Evolutionary conservation across 1,140 invertebrate species (phyloP).

Genomic region (Zaprionus ornatus): DNA sequence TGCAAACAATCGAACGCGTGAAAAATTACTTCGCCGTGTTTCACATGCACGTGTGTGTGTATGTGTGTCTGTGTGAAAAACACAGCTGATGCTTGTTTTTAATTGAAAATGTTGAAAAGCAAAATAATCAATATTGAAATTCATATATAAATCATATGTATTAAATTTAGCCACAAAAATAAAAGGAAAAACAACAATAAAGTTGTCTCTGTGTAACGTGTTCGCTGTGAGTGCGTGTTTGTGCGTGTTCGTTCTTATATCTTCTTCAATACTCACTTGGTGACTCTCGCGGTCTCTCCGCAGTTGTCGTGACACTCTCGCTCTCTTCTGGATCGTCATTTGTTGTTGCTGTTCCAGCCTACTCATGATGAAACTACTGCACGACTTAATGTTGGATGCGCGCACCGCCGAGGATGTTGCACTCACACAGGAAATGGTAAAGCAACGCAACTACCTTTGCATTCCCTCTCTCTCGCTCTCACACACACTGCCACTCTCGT

Average conservation of each 20-base stretch:
- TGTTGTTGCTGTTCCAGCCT: conserved; percentile 36
- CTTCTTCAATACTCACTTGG: conserved; percentile 26
- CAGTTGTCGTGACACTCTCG: conserved; percentile 16
- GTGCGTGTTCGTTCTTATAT: conserved; percentile 15
- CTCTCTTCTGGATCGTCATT: conserved; percentile 53
- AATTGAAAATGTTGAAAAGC: conserved; percentile 48
- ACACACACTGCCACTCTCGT: not conserved
- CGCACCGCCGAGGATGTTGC: conserved; percentile 78
- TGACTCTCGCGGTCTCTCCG: conserved; percentile 15
- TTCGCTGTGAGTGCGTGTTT: conserved; percentile 33
- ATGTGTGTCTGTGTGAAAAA: conserved; percentile 51
- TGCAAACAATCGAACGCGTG: conserved; percentile 37
- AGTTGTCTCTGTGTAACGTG: conserved; percentile 63
- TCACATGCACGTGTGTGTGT: conserved; percentile 8
- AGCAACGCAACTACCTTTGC: conserved; percentile 23
- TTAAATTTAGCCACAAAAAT: conserved; percentile 38
- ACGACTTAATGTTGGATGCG: conserved; percentile 80
- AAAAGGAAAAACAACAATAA: conserved; percentile 18
- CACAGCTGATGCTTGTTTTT: conserved; percentile 54
- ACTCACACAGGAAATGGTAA: conserved; percentile 83
- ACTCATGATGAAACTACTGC: conserved; percentile 82
- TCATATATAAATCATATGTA: conserved; percentile 70
- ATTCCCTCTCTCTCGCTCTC: not conserved
- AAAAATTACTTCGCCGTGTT: conserved; percentile 28
- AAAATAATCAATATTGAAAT: conserved; percentile 62